Evolutionary conservation across 2,113 vertebrate species (phyloP).

Genomic region (Lampris incognitus): DNA sequence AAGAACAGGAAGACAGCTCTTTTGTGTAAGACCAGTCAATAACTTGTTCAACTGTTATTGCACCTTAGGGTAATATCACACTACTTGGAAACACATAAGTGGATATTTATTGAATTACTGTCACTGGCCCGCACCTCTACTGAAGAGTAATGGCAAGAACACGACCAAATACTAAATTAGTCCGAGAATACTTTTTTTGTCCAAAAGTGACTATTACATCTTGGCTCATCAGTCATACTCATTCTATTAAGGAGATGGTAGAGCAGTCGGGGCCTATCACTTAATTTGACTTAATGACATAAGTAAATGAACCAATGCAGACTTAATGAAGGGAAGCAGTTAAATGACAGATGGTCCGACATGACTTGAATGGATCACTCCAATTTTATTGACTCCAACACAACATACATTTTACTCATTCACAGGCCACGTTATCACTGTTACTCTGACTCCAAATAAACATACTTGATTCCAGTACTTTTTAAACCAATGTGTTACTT

Average conservation of each 20-base stretch:
- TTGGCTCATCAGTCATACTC: neutral
- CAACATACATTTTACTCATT: no score
- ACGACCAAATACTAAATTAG: conserved; percentile 45
- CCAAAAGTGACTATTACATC: conserved; percentile 4
- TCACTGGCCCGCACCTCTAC: conserved; percentile 55
- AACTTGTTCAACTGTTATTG: conserved; percentile 62
- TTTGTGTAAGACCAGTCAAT: conserved; percentile 77
- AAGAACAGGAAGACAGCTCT: conserved; percentile 54
- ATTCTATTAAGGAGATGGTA: conserved; percentile 15
- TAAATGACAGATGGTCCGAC: no score
- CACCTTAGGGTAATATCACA: conserved; percentile 72
- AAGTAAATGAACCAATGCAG: conserved; percentile 44
- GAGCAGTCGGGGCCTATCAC: conserved; percentile 8
- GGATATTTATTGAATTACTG: conserved; percentile 75
- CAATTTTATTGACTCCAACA: no score
- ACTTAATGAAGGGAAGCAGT: conserved; percentile 28
- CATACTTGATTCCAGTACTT: no score
- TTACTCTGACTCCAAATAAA: no score
- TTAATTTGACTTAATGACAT: conserved; percentile 32
- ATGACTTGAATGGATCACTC: no score
- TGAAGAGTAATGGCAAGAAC: conserved; percentile 48
- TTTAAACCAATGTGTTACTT: no score
- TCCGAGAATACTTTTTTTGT: conserved; percentile 6
- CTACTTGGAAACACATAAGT: conserved; percentile 70
- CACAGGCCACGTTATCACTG: no score